Evolutionary conservation across 1,140 invertebrate species (phyloP), one percentile per base, ranked within the genome.

Genomic region (Aphaenogaster rudis): DNA sequence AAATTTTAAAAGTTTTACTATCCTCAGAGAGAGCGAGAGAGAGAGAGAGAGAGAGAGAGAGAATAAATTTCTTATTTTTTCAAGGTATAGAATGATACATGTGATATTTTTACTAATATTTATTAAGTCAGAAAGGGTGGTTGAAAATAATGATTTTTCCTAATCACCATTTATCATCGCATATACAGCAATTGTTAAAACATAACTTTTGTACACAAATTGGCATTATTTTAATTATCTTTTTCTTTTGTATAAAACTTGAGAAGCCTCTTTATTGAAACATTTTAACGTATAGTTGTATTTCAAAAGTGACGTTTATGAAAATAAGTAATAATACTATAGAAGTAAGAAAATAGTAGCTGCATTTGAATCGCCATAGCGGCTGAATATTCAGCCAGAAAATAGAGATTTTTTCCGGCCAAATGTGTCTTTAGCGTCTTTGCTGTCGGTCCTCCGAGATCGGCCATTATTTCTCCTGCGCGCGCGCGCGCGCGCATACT

Each of bases 1-100:
- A 52, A 81, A 69, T 81, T 81, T 81, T 54, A 42, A 69, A 80
- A 81, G 33, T 81, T 81, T 81, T 71, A 71, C 50, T 71, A 71
- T 71, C 15, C 57, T 71, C 17, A 17, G 28, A 9, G 28, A 33
- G 69, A 9, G 45, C 2, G 15, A 33, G 21, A 0, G 66, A 3
- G 28, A 2, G 50, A n/a, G 28, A 33, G 13, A 11, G 5, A 9
- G 33, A n/a, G 8, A 54, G 48, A 54, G 69, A 54, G 4, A 57
- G 15, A 39, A n/a, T 52, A 17, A 9, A 50, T 79, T 45, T 17
- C 39, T 63, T 52, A 52, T 5, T 28, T 79, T 64, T 21, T 21
- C 0, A 21, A 66, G 11, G 28, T 28, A 28, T 28, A 28, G 28
- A 28, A 4, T n/a, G 5, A 66, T 66, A 42, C 8, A 21, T 13